phyloP scores from a whole-genome alignment of 2,888 invertebrate genomes.

The Melanostoma scalare region DNA sequence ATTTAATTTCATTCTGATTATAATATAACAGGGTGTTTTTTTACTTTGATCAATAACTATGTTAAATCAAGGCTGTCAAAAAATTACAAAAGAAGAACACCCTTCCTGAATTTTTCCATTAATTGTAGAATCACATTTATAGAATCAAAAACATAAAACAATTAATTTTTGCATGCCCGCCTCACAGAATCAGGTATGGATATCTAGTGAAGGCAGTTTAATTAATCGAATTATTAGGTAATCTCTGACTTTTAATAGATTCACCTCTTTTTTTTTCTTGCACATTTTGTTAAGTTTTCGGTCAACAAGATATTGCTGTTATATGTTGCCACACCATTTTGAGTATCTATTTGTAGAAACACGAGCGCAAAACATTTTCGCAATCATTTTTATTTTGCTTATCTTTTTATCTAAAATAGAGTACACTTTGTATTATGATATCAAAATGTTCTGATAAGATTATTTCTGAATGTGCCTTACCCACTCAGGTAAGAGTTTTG shows the following conservation, averaged over 20 bases:
- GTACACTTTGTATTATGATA: slow-evolving; percentile 25
- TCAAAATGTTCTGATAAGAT: slow-evolving; percentile 59
- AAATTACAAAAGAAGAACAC: slow-evolving; percentile 1
- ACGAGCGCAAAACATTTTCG: slow-evolving; percentile 22
- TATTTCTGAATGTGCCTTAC: slow-evolving; percentile 9
- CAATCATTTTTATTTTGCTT: slow-evolving; percentile 46
- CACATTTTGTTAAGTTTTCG: slow-evolving; percentile 3
- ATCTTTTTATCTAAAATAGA: slow-evolving; percentile 32
- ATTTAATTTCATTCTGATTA: neutral
- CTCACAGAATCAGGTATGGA: slow-evolving; percentile 65
- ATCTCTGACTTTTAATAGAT: slow-evolving; percentile 31
- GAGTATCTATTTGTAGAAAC: neutral
- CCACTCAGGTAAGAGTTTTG: slow-evolving; percentile 13
- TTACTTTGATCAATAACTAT: neutral
- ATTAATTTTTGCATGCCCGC: slow-evolving; percentile 21
- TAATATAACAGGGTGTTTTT: slow-evolving; percentile 5
- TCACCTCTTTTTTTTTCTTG: slow-evolving; percentile 10
- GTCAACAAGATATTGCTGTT: slow-evolving; percentile 15
- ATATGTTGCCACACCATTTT: slow-evolving; percentile 18
- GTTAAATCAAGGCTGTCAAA: neutral
- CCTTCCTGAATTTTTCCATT: neutral
- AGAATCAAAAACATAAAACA: no score
- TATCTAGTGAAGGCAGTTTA: slow-evolving; percentile 62
- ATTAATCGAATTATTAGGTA: slow-evolving; percentile 66
- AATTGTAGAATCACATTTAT: no score